Evolutionary conservation across 2,888 invertebrate genomes (phyloP), one percentile per base, ranked within the genome.

Genomic region (Lampropteryx suffumata): DNA sequence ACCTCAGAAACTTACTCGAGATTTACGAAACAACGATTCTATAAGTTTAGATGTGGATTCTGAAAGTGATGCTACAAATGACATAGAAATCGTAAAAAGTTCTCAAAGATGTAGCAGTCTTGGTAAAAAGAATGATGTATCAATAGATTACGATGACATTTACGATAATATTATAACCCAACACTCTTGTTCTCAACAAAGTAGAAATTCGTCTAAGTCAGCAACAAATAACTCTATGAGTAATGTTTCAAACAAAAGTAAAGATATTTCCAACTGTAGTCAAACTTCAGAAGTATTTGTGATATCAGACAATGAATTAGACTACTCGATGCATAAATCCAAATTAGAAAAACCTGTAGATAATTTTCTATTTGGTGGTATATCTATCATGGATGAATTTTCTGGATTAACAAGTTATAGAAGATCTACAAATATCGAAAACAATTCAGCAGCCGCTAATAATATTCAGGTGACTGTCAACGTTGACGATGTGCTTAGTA

Each of bases 231-330:
- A 30, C 8, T 40, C 35, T 12, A 14, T 10, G 10, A 35, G 21
- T 26, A 41, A 45, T 10, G 10, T 40, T 39, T 45, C 52, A 10
- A 53, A 45, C 35, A 42, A 48, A 34, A 47, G 39, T 51, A 50
- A 49, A 35, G 45, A 54, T 27, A 21, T 27, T 42, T 57, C 61
- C 41, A 66, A 59, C 57, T 64, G 61, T 1, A 83, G 76, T 64
- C 73, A 76, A 59, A 58, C 62, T 44, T 75, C 75, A 7, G 74
- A 78, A 62, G 62, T 73, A 35, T 84, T 86, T 61, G 70, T 79
- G 53, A 79, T 92, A 51, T 91, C 90, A 33, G 93, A 94, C 65
- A 92, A 92, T 61, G 94, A 94, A 81, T 76, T 94, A 13, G 92
- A 94, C 66, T 93, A 94, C 77, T 94, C 94, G 0, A 71, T 92